Percentiles rank a stretch among this genome's conserved stretches.
phyloP scores from a whole-genome alignment of 2,888 invertebrate genomes.

The Leptinotarsa juncta region DNA sequence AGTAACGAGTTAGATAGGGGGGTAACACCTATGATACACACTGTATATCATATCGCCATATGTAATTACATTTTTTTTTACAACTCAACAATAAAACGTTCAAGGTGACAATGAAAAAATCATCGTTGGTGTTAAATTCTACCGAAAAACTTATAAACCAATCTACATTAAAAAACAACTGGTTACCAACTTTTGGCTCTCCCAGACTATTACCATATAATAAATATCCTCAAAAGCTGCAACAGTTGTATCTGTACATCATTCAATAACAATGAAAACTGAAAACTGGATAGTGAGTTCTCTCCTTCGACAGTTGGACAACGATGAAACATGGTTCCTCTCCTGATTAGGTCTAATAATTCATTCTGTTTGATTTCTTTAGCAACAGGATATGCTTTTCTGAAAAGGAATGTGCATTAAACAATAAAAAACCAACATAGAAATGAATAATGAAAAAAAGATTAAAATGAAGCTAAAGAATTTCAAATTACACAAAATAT shows the following conservation, averaged over 20 bases:
- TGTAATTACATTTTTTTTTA: no score
- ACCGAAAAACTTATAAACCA: not conserved
- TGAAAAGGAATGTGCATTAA: constrained; percentile 29
- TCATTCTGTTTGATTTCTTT: constrained; percentile 49
- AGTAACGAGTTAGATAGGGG: no score
- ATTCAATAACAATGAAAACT: constrained; percentile 45
- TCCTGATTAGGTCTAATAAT: constrained; percentile 44
- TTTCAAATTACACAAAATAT: no score
- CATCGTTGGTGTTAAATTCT: not conserved
- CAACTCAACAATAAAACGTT: no score
- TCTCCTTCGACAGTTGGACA: constrained; percentile 40
- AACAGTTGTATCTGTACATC: constrained; percentile 46
- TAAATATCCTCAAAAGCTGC: constrained; percentile 44
- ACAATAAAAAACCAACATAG: not conserved
- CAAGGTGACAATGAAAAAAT: no score
- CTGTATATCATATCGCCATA: no score
- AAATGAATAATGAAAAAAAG: not conserved
- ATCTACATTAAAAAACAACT: not conserved
- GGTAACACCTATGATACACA: no score
- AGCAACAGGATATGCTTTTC: constrained; percentile 46
- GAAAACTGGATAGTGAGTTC: constrained; percentile 39
- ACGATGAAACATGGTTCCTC: constrained; percentile 46
- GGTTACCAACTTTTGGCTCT: not conserved
- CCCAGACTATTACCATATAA: constrained; percentile 44
- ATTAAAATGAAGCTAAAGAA: not conserved